A percentile compares a stretch with the other conserved stretches of the same genome.
phyloP scores from a whole-genome alignment of 2,113 vertebrate genomes.

The Neoarius graeffei region DNA sequence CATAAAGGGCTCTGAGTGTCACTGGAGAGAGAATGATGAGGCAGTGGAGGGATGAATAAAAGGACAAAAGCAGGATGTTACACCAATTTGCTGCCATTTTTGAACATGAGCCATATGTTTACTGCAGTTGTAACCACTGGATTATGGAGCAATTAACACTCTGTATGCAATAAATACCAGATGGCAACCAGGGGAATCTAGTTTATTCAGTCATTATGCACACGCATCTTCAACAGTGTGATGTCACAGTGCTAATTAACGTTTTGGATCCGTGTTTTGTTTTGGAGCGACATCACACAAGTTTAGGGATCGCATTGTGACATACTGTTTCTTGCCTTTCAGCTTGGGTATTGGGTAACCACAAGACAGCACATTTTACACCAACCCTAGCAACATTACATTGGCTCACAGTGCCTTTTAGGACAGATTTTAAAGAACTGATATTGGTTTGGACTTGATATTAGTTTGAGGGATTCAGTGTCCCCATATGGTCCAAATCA shows the following conservation, averaged over 20 bases:
- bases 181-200: slow-evolving; percentile 20
- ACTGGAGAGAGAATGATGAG: background rate
- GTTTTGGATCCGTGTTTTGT: background rate
- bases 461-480: background rate
- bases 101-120: slow-evolving; percentile 34
- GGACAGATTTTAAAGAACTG: background rate
- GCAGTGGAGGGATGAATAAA: slow-evolving; percentile 18
- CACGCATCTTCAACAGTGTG: background rate
- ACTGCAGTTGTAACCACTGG: slow-evolving; percentile 1
- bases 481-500: background rate
- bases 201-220: slow-evolving; percentile 3
- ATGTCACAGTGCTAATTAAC: background rate
- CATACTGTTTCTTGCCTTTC: background rate
- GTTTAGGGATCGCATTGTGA: background rate
- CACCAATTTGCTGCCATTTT: slow-evolving; percentile 16
- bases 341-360: background rate
- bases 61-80: slow-evolving; percentile 29
- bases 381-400: background rate
- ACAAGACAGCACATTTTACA: background rate
- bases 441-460: background rate
- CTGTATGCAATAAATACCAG: slow-evolving; percentile 16
- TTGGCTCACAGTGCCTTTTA: background rate
- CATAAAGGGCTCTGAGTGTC: background rate
- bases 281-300: background rate
- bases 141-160: slow-evolving; percentile 33